Evolutionary conservation across 2,888 invertebrate genomes (phyloP).

Genomic region (Idaea aversata): DNA sequence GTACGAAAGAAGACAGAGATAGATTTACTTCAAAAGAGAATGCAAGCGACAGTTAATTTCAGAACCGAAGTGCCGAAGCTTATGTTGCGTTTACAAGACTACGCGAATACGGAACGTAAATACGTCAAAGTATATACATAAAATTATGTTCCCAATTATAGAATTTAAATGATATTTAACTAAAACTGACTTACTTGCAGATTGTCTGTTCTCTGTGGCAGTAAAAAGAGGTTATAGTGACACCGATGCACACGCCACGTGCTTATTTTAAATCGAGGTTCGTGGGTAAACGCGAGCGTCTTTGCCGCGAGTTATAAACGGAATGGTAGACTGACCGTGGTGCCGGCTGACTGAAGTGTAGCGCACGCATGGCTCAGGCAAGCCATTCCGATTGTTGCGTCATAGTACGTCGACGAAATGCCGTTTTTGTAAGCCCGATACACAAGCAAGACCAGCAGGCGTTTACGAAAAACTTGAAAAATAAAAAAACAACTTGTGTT

Average conservation of each 20-base stretch:
- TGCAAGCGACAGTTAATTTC: constrained; percentile 3
- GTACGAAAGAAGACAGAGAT: not conserved
- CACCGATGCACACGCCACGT: constrained; percentile 64
- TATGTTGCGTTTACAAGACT: not conserved
- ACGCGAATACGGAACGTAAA: not conserved
- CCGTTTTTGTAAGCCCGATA: not conserved
- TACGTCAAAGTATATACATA: not conserved
- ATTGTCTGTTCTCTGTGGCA: not conserved
- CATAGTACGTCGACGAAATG: constrained; percentile 29
- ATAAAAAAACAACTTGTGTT: not conserved
- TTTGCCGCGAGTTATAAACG: constrained; percentile 57
- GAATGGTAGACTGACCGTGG: constrained; percentile 44
- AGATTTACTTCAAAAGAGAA: not conserved
- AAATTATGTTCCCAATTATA: not conserved
- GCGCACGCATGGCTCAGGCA: constrained; percentile 38
- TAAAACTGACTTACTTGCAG: not conserved
- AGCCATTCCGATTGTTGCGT: constrained; percentile 52
- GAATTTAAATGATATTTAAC: not conserved
- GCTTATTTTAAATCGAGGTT: constrained; percentile 50
- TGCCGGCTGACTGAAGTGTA: constrained; percentile 17
- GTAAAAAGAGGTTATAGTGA: constrained; percentile 50
- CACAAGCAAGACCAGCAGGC: not conserved
- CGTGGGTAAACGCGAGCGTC: constrained; percentile 41
- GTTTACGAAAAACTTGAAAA: not conserved
- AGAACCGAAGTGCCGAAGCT: not conserved